Percentiles rank a stretch among this genome's conserved stretches.
Evolutionary conservation across 2,888 invertebrate genomes (phyloP).

Genomic region (Pecten maximus): DNA sequence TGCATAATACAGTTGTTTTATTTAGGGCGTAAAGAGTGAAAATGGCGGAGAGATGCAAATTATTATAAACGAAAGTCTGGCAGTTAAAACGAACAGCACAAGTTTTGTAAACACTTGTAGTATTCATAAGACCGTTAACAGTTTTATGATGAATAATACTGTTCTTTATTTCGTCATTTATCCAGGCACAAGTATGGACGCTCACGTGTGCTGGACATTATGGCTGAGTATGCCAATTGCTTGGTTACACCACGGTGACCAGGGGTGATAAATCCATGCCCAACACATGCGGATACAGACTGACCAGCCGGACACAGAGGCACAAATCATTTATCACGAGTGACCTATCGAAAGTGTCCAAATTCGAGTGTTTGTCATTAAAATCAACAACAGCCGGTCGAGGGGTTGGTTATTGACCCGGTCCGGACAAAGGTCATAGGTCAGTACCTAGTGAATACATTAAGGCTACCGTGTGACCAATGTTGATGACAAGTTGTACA

Average conservation of each 20-base stretch:
- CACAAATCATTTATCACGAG: conserved; percentile 26
- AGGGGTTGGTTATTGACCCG: neutral
- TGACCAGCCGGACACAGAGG: conserved; percentile 33
- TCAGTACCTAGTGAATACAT: neutral
- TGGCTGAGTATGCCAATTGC: neutral
- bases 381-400: neutral
- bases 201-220: conserved; percentile 6
- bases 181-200: neutral
- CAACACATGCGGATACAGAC: neutral
- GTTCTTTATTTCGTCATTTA: neutral
- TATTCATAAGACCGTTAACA: too few relatives aligned
- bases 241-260: neutral
- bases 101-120: too few relatives aligned
- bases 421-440: neutral
- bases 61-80: too few relatives aligned
- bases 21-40: too few relatives aligned
- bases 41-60: too few relatives aligned
- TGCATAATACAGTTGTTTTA: too few relatives aligned
- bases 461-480: neutral
- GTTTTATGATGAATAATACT: too few relatives aligned
- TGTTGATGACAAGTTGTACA: too few relatives aligned
- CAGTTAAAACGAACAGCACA: too few relatives aligned
- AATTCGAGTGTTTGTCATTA: conserved; percentile 13
- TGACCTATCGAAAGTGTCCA: conserved; percentile 20
- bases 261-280: neutral